Base-by-base conservation (phyloP, 2,888 invertebrate species). In the Folsomia manolachei region DNA sequence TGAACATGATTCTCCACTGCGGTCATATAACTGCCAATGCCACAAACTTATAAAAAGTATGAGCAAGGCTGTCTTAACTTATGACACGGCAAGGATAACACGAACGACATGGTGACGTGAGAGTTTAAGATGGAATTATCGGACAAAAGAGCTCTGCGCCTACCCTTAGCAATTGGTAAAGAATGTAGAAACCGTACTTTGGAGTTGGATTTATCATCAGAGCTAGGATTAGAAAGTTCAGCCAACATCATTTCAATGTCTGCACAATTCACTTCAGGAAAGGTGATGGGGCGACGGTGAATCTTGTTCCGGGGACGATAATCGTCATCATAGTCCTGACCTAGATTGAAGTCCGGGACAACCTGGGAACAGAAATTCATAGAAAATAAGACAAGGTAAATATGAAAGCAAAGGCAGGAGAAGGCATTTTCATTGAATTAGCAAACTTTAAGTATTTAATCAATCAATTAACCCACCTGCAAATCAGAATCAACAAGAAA, bases 401-500 rank as follows among this genome's bases (percentile, higher is more conserved):
- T 9, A 52, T 52, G 52, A 64, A 63, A 65, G 39, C 60, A 23
- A 56, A 63, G 25, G 23, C 19, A 56, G 39, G 51, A 63, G 63
- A 65, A 56, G 51, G 9, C 21, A 53, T 39, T 69, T 56, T 51
- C 62, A 74, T 51, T 7, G 27, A 39, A 67, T 18, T 52, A 52
- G 39, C 21, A 24, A 19, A 21, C n/a, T n/a, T 27, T n/a, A 25
- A 52, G 2, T 67, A 67, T 23, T 67, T 14, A 23, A 53, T 53
- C 27, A 14, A 56, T n/a, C 2, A 23, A 63, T 19, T 24, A 24
- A 26, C 19, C 7, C 64, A 82, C 82, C 81, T 83, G 83, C 7
- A 82, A 74, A 62, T 81, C 81, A 52, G 78, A 75, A 27, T 80
- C 78, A 23, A 78, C 75, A 25, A 79, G 65, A 4, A 80, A 73